Conservation (phyloP, 1,140 invertebrate genomes). For the Neuroterus valhalla region DNA sequence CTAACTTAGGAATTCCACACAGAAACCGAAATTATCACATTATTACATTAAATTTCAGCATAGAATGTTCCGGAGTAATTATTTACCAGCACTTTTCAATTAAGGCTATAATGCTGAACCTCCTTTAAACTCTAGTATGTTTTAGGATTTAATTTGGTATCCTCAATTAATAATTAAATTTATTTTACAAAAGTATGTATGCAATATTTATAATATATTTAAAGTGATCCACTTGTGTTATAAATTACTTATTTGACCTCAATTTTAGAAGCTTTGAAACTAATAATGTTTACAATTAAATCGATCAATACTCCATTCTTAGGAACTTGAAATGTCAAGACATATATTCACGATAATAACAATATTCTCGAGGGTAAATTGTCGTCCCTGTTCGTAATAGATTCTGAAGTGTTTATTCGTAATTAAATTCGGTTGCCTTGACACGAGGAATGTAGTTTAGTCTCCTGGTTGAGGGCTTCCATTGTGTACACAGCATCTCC, state of each 20-base stretch:
- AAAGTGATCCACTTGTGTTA: too few relatives aligned
- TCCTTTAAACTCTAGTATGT: background rate
- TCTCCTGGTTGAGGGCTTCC: slow-evolving; percentile 18
- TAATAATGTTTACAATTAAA: slow-evolving; percentile 3
- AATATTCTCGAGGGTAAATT: slow-evolving; percentile 29
- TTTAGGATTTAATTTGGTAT: too few relatives aligned
- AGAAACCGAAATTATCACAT: slow-evolving; percentile 28
- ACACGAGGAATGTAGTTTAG: slow-evolving; percentile 26
- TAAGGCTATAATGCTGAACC: background rate
- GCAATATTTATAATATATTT: too few relatives aligned
- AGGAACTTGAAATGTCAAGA: slow-evolving; percentile 7
- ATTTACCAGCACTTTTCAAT: slow-evolving; percentile 8
- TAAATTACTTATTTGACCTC: background rate
- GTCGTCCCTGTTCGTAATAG: slow-evolving; percentile 25
- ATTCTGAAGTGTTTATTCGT: slow-evolving; percentile 38
- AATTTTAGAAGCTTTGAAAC: background rate
- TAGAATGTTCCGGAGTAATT: slow-evolving; percentile 3
- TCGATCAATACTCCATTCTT: background rate
- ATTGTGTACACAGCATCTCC: slow-evolving; percentile 24
- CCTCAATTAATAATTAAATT: too few relatives aligned
- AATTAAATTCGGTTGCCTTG: slow-evolving; percentile 35
- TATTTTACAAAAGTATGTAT: too few relatives aligned
- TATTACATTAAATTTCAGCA: slow-evolving; percentile 22
- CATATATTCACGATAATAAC: slow-evolving; percentile 23
- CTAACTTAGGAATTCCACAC: slow-evolving; percentile 27